Base-by-base conservation (phyloP, 1,140 invertebrate species). In the Tetranychus urticae region DNA sequence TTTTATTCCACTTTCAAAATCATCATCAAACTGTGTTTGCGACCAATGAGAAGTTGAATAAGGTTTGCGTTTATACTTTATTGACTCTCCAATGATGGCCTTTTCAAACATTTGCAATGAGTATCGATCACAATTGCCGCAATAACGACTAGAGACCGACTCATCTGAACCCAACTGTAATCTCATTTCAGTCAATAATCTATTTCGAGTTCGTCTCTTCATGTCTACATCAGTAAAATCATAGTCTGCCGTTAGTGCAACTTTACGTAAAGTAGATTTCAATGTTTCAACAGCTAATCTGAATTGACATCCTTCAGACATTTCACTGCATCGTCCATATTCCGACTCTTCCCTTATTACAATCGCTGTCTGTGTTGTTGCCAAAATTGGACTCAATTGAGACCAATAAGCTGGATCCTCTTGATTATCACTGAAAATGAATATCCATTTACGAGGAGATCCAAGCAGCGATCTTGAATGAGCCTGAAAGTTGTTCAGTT, bases 71-170 rank as follows among this genome's bases (percentile, higher is more conserved):
- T 13, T 58, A 2, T 58, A 14, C 4, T 33, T 10, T 3, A 31
- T n/a, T 31, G 10, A 34, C 14, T 58, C 14, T 1, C 37, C 42
- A 34, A 14, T n/a, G 56, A 8, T 56, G 45, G 34, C 36, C 13
- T 33, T 14, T 60, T 60, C 39, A 31, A 62, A 59, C 42, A 39
- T 46, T 59, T 64, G 7, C 14, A 64, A 14, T 14, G 42, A 39
- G 56, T 39, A 64, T 8, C 52, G 55, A 59, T 64, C 45, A 59
- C 63, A 64, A 36, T 59, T 63, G 7, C 61, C 61, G 56, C 63
- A 63, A 33, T 56, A 50, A 45, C 31, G 31, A 56, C 4, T 7
- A n/a, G 35, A 35, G 12, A 6, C 36, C 13, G 6, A n/a, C 34
- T 60, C 59, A n/a, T 31, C 34, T 34, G 23, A 31, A 33, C 23